A percentile compares a stretch with the other conserved stretches of the same genome.
Conservation (phyloP, 2,797 vertebrate genomes). For the Coregonus suidteri region DNA sequence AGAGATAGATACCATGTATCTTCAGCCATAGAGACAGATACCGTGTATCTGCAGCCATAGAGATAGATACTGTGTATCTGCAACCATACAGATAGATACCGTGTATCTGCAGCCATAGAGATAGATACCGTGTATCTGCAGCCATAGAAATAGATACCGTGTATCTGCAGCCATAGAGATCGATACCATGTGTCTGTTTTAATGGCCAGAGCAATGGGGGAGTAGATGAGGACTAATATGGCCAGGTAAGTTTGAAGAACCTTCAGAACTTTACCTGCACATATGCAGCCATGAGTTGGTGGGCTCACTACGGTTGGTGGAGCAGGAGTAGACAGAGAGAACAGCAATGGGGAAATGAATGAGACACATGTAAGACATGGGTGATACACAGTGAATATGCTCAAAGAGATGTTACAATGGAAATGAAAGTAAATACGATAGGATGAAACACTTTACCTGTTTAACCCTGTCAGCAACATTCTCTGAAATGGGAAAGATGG, state of each 20-base stretch:
- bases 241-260: constrained; percentile 56
- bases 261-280: constrained; percentile 77
- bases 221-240: constrained; percentile 36
- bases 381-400: neutral
- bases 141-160: too few species aligned
- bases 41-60: too few species aligned
- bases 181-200: too few species aligned
- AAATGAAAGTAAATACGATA: neutral
- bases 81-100: too few species aligned
- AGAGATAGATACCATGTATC: too few species aligned
- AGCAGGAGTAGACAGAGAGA: constrained; percentile 16
- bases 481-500: constrained; percentile 54
- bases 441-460: constrained; percentile 60
- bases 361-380: neutral
- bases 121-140: too few species aligned
- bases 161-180: too few species aligned
- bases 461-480: constrained; percentile 49
- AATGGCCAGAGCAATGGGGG: neutral
- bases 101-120: too few species aligned
- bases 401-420: neutral
- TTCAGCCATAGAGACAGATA: too few species aligned
- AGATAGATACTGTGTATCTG: too few species aligned
- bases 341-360: constrained; percentile 16
- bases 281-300: constrained; percentile 72
- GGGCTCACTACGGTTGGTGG: constrained; percentile 73